These are phyloP conservation scores for Monomorium pharaonis DNA, from an alignment of 1,140 invertebrate genomes.

Conservation along the genomic window DNA sequence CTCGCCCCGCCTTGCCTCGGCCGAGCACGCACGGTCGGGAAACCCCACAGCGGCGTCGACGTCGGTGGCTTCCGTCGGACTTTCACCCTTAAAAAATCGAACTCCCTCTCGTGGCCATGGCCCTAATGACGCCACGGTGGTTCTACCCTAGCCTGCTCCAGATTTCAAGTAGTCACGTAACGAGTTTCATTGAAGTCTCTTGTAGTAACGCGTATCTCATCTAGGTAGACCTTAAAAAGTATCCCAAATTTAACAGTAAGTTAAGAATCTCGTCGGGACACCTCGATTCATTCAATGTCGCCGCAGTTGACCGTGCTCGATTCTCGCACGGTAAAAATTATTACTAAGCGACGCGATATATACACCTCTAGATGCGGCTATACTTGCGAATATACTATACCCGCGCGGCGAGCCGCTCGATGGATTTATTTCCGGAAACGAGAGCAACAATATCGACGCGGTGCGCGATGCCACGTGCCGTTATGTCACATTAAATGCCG, in stretches of 20 bases:
- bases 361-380: not conserved
- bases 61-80: conserved; percentile 7
- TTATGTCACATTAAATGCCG: conserved; percentile 48
- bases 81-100: conserved; percentile 49
- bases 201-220: too few species aligned
- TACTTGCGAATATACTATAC: not conserved
- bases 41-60: conserved; percentile 73
- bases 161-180: not conserved
- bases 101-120: not conserved
- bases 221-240: not conserved
- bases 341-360: not conserved
- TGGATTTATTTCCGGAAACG: not conserved
- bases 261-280: not conserved
- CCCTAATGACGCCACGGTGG: not conserved
- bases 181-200: not conserved
- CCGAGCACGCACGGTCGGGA: conserved; percentile 59
- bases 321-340: not conserved
- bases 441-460: not conserved
- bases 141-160: too few species aligned
- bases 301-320: not conserved
- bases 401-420: too few species aligned
- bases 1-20: conserved; percentile 39
- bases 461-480: not conserved
- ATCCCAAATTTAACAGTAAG: not conserved
- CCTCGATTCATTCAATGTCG: not conserved